Conservation (phyloP, 2,888 invertebrate genomes). For the Isoperla grammatica region DNA sequence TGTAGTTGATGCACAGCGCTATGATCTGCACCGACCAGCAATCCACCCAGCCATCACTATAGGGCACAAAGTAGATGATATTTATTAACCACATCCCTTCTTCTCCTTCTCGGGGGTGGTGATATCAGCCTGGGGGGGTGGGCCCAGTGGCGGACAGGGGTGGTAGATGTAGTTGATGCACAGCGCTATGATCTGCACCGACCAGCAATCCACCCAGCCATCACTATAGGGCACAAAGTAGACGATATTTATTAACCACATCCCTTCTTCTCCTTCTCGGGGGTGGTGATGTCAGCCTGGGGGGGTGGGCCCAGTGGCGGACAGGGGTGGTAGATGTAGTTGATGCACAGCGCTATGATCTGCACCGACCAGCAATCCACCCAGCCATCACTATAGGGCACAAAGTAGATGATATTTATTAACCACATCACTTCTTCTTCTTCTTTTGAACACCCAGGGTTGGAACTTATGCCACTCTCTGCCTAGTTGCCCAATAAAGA, state of each 20-base stretch:
- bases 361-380: slow-evolving; percentile 96
- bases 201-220: slow-evolving; percentile 97
- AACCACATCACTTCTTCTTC: too few species aligned
- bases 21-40: slow-evolving; percentile 96
- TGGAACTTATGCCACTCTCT: too few species aligned
- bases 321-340: slow-evolving; percentile 88
- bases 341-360: slow-evolving; percentile 85
- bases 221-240: slow-evolving; percentile 37
- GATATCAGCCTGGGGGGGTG: slow-evolving; percentile 83
- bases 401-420: too few species aligned
- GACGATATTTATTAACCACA: background rate
- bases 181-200: slow-evolving; percentile 87
- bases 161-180: slow-evolving; percentile 89
- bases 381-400: slow-evolving; percentile 86
- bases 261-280: slow-evolving; percentile 87
- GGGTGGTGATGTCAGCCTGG: slow-evolving; percentile 88
- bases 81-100: slow-evolving; percentile 42
- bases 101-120: slow-evolving; percentile 95
- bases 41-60: slow-evolving; percentile 78
- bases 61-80: slow-evolving; percentile 31
- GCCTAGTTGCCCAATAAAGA: too few species aligned
- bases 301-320: slow-evolving; percentile 83
- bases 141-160: slow-evolving; percentile 83
- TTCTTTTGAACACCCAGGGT: too few species aligned
- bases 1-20: slow-evolving; percentile 83